phyloP scores from a whole-genome alignment of 2,797 vertebrate genomes.

The Pagetopsis macropterus region DNA sequence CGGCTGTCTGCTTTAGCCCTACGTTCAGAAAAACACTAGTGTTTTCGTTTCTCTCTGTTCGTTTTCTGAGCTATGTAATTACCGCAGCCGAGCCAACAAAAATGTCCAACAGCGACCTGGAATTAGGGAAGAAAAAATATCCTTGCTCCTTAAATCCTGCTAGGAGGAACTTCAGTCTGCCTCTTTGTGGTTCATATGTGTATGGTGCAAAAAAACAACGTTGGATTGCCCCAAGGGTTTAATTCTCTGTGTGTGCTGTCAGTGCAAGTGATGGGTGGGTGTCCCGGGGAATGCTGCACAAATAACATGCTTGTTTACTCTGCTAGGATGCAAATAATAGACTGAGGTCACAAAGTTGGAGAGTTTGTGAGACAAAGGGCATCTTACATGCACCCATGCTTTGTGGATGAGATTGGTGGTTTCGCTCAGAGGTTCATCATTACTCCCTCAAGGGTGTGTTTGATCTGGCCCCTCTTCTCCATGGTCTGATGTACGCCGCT shows the following conservation, averaged over 20 bases:
- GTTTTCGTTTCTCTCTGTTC: conserved; percentile 71
- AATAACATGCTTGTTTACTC: conserved; percentile 73
- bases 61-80: conserved; percentile 78
- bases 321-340: conserved; percentile 73
- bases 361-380: conserved; percentile 60
- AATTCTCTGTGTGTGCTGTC: conserved; percentile 62
- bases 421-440: conserved; percentile 58
- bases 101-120: conserved; percentile 69
- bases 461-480: conserved; percentile 63
- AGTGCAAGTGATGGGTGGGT: conserved; percentile 63
- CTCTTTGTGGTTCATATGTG: conserved; percentile 71
- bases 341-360: conserved; percentile 69
- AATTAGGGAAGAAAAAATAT: conserved; percentile 59
- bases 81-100: conserved; percentile 75
- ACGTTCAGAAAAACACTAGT: conserved; percentile 65
- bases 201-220: conserved; percentile 51
- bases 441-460: conserved; percentile 51
- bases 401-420: conserved; percentile 44
- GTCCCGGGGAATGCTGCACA: conserved; percentile 64
- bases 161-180: conserved; percentile 54
- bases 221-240: conserved; percentile 59
- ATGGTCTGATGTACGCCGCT: conserved; percentile 44
- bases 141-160: conserved; percentile 61
- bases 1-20: conserved; percentile 61
- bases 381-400: conserved; percentile 44